phyloP scores from a whole-genome alignment of 2,797 vertebrate species.

The Sebastes taczanowskii region DNA sequence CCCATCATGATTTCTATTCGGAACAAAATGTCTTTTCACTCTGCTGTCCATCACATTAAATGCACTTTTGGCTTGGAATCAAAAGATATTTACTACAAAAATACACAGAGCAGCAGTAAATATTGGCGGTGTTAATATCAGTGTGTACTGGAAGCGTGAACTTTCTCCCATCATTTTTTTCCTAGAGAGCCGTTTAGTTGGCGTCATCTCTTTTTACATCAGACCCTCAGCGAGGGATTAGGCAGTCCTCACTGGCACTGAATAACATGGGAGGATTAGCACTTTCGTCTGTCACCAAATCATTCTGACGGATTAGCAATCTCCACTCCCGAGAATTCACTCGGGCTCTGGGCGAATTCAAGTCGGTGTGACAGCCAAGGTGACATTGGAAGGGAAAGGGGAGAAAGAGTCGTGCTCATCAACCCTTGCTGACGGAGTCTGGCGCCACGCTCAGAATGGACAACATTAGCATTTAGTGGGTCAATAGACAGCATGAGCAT shows the following conservation, averaged over 20 bases:
- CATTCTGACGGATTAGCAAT: slow-evolving; percentile 73
- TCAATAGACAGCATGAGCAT: not conserved
- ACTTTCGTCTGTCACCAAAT: slow-evolving; percentile 74
- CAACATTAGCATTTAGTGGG: not conserved
- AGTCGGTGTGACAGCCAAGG: slow-evolving; percentile 48
- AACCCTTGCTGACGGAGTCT: not conserved
- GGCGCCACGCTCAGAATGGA: not conserved
- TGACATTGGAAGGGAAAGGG: slow-evolving; percentile 57
- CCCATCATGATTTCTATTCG: not conserved
- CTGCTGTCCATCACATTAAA: not conserved
- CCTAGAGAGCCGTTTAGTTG: slow-evolving; percentile 55
- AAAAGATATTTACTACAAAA: slow-evolving; percentile 7
- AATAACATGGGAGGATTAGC: slow-evolving; percentile 75
- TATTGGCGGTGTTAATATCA: slow-evolving; percentile 32
- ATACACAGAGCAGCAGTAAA: slow-evolving; percentile 29
- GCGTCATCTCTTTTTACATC: slow-evolving; percentile 50
- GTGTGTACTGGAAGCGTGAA: slow-evolving; percentile 9
- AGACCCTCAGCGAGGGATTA: slow-evolving; percentile 61
- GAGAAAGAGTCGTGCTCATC: slow-evolving; percentile 21
- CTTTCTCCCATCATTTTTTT: slow-evolving; percentile 53
- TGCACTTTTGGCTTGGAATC: not conserved
- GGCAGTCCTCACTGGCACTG: slow-evolving; percentile 54
- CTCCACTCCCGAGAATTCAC: slow-evolving; percentile 51
- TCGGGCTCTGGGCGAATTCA: slow-evolving; percentile 30
- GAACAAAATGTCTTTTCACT: not conserved